Conservation (phyloP, 2,888 invertebrate species). For the Imbricaverruca yamaguchii region DNA sequence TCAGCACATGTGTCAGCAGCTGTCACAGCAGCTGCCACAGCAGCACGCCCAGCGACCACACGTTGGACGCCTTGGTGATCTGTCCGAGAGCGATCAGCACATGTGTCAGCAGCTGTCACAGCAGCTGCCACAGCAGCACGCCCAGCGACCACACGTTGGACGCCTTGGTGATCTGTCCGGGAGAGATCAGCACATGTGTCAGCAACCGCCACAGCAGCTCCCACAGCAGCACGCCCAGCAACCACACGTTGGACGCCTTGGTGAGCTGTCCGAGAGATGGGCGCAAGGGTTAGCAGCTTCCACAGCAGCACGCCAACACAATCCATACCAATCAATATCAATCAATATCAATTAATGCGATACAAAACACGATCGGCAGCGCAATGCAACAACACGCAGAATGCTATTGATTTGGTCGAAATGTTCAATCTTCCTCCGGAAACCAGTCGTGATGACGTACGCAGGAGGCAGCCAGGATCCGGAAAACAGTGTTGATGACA, state of each 20-base stretch:
- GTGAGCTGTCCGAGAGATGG: constrained; percentile 42
- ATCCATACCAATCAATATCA: no score
- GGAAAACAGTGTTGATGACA: no score
- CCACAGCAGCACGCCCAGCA: constrained; percentile 40
- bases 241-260: constrained; percentile 50
- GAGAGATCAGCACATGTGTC: constrained; percentile 32
- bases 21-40: constrained; percentile 83
- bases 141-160: constrained; percentile 47
- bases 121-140: constrained; percentile 50
- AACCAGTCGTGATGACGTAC: no score
- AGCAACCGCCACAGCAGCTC: constrained; percentile 56
- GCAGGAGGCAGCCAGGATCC: no score
- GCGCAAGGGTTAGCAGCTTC: constrained; percentile 48
- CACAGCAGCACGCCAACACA: constrained; percentile 40
- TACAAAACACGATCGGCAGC: no score
- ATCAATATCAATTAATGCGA: no score
- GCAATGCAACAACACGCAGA: no score
- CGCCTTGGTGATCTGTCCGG: constrained; percentile 45
- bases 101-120: constrained; percentile 50
- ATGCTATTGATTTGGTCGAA: no score
- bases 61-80: constrained; percentile 55
- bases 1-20: constrained; percentile 52
- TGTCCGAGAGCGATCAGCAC: constrained; percentile 30
- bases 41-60: constrained; percentile 69
- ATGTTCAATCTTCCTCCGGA: no score